Conservation (phyloP, 2,888 invertebrate genomes). For the Drosophila borealis region DNA sequence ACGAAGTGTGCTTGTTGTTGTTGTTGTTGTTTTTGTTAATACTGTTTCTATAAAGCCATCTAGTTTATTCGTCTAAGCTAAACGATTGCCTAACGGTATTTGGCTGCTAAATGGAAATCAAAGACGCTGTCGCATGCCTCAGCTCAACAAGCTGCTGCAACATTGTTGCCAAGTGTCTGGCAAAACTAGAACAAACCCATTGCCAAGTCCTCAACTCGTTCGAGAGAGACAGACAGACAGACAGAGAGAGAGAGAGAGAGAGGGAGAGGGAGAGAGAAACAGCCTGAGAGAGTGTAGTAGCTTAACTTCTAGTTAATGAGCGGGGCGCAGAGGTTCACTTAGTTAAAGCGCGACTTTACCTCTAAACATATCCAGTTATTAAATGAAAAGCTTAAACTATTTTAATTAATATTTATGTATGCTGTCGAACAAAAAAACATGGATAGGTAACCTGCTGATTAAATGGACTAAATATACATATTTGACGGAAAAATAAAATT, state of each 20-base stretch:
- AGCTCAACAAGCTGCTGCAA: constrained; percentile 66
- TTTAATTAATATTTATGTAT: neutral
- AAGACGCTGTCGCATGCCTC: constrained; percentile 13
- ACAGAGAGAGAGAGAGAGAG: neutral
- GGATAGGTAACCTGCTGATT: too few species aligned
- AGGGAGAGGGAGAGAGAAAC: neutral
- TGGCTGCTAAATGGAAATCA: constrained; percentile 21
- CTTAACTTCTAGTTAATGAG: constrained; percentile 11
- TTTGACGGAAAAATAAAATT: too few species aligned
- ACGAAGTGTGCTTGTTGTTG: neutral
- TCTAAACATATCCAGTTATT: constrained; percentile 23
- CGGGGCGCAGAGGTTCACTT: constrained; percentile 14
- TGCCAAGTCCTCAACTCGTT: constrained; percentile 37
- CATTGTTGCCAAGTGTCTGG: constrained; percentile 65
- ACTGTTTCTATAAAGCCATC: constrained; percentile 64
- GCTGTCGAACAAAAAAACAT: too few species aligned
- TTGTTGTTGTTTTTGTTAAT: constrained; percentile 40
- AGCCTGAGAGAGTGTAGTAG: constrained; percentile 28
- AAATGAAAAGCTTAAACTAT: constrained; percentile 8
- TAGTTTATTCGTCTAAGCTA: constrained; percentile 67
- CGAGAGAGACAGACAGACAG: neutral
- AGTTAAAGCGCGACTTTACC: constrained; percentile 29
- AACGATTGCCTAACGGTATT: constrained; percentile 49
- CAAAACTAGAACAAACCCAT: constrained; percentile 66
- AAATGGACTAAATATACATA: too few species aligned